Evolutionary conservation across 2,113 vertebrate genomes (phyloP).

Genomic region (Glaucomys volans): DNA sequence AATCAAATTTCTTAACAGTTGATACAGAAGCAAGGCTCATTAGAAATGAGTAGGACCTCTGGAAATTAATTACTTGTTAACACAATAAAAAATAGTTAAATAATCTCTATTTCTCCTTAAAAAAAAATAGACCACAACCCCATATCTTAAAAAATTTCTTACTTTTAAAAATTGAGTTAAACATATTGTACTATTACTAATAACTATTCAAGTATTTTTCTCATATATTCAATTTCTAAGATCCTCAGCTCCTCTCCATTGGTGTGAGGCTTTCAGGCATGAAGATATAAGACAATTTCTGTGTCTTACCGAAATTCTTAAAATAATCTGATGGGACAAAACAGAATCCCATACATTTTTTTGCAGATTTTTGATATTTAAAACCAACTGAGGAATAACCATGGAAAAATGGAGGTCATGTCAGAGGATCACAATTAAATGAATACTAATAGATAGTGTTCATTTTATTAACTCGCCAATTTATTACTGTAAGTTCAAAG

Average conservation of each 20-base stretch:
- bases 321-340: background rate
- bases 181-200: background rate
- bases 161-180: background rate
- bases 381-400: background rate
- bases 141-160: background rate
- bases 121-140: background rate
- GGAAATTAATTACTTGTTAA: background rate
- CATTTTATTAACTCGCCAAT: background rate
- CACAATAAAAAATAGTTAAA: background rate
- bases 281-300: background rate
- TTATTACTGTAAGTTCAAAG: background rate
- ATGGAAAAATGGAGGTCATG: background rate
- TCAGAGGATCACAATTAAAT: constrained; percentile 15
- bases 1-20: background rate
- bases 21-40: background rate
- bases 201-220: background rate
- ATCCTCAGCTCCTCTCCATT: background rate
- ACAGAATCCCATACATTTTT: background rate
- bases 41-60: background rate
- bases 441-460: background rate
- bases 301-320: background rate
- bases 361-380: background rate
- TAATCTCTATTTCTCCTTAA: background rate
- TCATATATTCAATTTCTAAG: background rate
- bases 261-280: background rate